A percentile compares a stretch with the other conserved stretches of the same genome.
These are phyloP conservation scores for Dendrolimus punctatus DNA, from an alignment of 1,140 invertebrate species.

Conservation along the genomic window DNA sequence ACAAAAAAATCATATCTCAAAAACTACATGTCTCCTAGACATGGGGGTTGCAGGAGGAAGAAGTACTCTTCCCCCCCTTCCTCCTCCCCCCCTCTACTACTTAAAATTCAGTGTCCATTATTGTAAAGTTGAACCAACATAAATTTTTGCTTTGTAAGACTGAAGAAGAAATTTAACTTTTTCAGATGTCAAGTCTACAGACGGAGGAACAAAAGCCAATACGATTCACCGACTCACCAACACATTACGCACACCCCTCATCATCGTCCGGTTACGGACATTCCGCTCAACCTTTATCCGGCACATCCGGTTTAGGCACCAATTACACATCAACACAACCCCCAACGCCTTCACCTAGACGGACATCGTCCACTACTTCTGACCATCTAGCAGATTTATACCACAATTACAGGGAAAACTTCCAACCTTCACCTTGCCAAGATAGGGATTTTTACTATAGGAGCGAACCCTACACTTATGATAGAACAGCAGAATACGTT, in stretches of 20 bases:
- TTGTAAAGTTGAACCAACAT: neutral
- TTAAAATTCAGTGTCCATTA: too few species aligned
- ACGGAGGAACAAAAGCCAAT: slow-evolving; percentile 76
- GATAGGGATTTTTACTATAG: slow-evolving; percentile 77
- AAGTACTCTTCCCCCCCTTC: too few species aligned
- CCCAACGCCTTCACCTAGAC: slow-evolving; percentile 78
- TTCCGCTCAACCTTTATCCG: slow-evolving; percentile 52
- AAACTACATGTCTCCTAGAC: too few species aligned
- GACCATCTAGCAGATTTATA: slow-evolving; percentile 51
- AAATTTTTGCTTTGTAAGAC: neutral
- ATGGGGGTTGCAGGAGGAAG: too few species aligned
- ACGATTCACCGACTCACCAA: slow-evolving; percentile 84
- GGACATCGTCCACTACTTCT: slow-evolving; percentile 39
- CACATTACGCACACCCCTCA: slow-evolving; percentile 73
- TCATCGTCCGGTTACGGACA: slow-evolving; percentile 60
- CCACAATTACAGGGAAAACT: slow-evolving; percentile 59
- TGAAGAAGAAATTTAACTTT: neutral
- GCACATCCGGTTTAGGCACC: slow-evolving; percentile 63
- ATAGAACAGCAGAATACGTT: slow-evolving; percentile 52
- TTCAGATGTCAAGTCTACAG: slow-evolving; percentile 61
- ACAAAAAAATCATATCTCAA: too few species aligned
- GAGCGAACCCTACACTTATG: slow-evolving; percentile 48
- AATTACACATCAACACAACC: slow-evolving; percentile 71
- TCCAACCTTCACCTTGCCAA: slow-evolving; percentile 42
- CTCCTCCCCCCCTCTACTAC: too few species aligned